A percentile compares a stretch with the other conserved stretches of the same genome.
Evolutionary conservation across 2,797 vertebrate genomes (phyloP).

Genomic region (Bovichtus diacanthus): DNA sequence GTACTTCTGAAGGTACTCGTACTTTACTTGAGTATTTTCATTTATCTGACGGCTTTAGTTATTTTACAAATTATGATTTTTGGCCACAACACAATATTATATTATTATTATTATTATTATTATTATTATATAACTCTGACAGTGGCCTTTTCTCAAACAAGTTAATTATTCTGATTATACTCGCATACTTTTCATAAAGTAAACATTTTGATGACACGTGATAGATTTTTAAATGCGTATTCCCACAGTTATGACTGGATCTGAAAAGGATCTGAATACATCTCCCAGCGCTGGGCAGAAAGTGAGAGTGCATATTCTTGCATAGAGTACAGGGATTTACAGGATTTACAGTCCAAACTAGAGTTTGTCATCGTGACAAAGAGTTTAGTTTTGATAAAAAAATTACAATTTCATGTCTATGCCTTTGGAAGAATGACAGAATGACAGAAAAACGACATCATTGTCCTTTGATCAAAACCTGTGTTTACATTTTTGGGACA

Average conservation of each 20-base stretch:
- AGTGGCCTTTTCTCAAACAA: too few relatives aligned
- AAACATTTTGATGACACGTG: neutral
- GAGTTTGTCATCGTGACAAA: neutral
- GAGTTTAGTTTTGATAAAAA: neutral
- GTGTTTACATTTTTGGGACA: slow-evolving; percentile 31
- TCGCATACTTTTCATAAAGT: neutral
- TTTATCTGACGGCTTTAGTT: neutral
- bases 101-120: too few relatives aligned
- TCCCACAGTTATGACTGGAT: too few relatives aligned
- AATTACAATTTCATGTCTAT: too few relatives aligned
- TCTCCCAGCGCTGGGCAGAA: neutral
- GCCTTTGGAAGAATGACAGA: slow-evolving; percentile 52
- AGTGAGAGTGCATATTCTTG: too few relatives aligned
- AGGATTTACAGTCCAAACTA: neutral
- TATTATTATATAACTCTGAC: too few relatives aligned
- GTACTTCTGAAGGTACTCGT: neutral
- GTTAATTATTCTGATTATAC: neutral
- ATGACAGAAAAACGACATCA: slow-evolving; percentile 42
- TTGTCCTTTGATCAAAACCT: slow-evolving; percentile 17
- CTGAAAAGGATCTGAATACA: neutral
- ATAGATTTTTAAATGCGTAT: too few relatives aligned
- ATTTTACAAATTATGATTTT: neutral
- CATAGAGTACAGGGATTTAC: neutral
- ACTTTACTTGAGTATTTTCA: neutral
- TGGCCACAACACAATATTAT: too few relatives aligned